Percentiles rank a stretch among this genome's conserved stretches.
Evolutionary conservation across 2,797 vertebrate genomes (phyloP).

Genomic region (Syndactyla subalaris): DNA sequence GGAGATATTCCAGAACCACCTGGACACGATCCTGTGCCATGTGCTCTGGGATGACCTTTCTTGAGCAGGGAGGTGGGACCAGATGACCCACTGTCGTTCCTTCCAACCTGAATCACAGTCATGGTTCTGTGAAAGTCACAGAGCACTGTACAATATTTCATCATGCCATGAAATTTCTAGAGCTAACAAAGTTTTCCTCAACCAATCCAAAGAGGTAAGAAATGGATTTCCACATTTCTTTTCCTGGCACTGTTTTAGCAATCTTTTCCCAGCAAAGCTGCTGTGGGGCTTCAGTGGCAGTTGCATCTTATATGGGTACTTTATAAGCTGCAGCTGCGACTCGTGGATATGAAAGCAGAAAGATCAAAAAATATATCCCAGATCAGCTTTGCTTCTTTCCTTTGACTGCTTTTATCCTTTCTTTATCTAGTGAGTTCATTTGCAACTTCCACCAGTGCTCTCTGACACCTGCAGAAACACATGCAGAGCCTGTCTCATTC

Average conservation of each 20-base stretch:
- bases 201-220: not conserved
- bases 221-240: not conserved
- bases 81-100: not conserved
- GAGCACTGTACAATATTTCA: rapidly evolving
- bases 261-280: not conserved
- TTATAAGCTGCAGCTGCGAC: not conserved
- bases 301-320: not conserved
- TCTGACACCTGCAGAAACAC: not conserved
- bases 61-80: not conserved
- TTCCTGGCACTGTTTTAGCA: not conserved
- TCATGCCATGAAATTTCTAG: not conserved
- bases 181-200: not conserved
- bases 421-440: rapidly evolving
- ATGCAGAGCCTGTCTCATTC: not conserved
- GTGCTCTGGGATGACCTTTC: not conserved
- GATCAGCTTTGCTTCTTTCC: not conserved
- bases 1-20: not conserved
- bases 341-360: not conserved
- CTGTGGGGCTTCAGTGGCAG: not conserved
- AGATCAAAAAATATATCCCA: not conserved
- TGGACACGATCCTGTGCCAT: not conserved
- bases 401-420: not conserved
- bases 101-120: not conserved
- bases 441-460: not conserved
- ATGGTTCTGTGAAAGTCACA: not conserved